A percentile compares a stretch with the other conserved stretches of the same genome.
phyloP scores from a whole-genome alignment of 2,888 invertebrate genomes.

The Lutraria lutraria region DNA sequence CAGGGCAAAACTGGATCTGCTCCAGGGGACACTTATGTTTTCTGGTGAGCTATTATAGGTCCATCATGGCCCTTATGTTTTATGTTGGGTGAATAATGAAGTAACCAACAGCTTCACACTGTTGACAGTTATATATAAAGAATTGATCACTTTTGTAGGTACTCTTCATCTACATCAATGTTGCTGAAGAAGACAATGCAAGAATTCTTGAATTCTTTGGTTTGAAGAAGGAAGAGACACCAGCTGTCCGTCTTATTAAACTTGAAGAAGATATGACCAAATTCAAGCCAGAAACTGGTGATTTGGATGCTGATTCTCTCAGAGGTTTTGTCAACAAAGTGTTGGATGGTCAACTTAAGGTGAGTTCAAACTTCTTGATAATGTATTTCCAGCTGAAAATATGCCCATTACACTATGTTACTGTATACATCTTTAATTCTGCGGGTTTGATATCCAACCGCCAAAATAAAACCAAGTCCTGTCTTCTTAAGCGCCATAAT shows the following conservation, averaged over 20 bases:
- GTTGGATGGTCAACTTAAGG: constrained; percentile 96
- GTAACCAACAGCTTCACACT: no score
- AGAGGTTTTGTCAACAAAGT: constrained; percentile 95
- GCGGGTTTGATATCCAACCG: no score
- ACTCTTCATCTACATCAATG: constrained; percentile 97
- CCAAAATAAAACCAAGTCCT: no score
- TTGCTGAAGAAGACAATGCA: constrained; percentile 97
- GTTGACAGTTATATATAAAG: no score
- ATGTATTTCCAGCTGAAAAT: no score
- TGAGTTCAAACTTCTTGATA: constrained; percentile 72
- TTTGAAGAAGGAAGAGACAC: constrained; percentile 94
- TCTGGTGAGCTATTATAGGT: no score
- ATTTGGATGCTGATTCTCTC: constrained; percentile 90
- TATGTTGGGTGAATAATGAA: no score
- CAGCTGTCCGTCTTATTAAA: constrained; percentile 94
- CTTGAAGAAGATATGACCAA: constrained; percentile 91
- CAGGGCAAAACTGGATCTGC: no score
- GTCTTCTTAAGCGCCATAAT: no score
- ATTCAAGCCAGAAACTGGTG: constrained; percentile 93
- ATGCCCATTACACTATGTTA: background rate
- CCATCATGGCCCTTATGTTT: no score
- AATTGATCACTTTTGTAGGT: constrained; percentile 88
- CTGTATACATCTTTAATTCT: no score
- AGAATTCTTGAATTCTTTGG: constrained; percentile 99
- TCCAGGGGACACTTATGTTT: no score